Evolutionary conservation across 2,113 vertebrate species (phyloP).

Genomic region (Silurus meridionalis): DNA sequence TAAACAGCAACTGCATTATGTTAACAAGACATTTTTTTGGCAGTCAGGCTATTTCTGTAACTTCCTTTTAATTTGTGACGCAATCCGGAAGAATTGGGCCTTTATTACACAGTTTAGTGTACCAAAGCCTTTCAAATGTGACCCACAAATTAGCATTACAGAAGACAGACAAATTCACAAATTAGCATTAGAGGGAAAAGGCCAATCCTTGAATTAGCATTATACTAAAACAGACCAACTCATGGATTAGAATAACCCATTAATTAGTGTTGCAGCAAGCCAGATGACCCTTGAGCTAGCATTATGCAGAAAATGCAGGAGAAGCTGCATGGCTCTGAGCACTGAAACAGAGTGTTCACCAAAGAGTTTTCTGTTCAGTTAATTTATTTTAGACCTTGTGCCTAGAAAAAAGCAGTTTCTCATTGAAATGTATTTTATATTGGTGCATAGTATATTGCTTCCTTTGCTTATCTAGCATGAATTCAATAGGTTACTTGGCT

Average conservation of each 20-base stretch:
- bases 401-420: not conserved
- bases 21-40: not conserved
- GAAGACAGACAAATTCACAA: not conserved
- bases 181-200: constrained; percentile 1
- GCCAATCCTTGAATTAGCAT: not conserved
- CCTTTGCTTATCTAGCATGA: not conserved
- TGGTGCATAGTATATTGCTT: not conserved
- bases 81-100: not conserved
- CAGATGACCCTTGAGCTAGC: not conserved
- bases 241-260: not conserved
- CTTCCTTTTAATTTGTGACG: not conserved
- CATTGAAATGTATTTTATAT: not conserved
- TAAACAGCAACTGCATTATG: not conserved
- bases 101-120: not conserved
- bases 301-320: not conserved
- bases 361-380: not conserved
- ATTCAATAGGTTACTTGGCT: not conserved
- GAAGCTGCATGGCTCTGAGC: not conserved
- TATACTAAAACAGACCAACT: not conserved
- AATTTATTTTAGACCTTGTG: not conserved
- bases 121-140: not conserved
- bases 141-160: not conserved
- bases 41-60: not conserved
- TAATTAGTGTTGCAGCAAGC: not conserved
- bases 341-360: not conserved